Percentiles rank a stretch among this genome's conserved stretches.
These are phyloP conservation scores for Hydroisotoma schaefferi DNA, from an alignment of 2,888 invertebrate genomes.

Conservation along the genomic window DNA sequence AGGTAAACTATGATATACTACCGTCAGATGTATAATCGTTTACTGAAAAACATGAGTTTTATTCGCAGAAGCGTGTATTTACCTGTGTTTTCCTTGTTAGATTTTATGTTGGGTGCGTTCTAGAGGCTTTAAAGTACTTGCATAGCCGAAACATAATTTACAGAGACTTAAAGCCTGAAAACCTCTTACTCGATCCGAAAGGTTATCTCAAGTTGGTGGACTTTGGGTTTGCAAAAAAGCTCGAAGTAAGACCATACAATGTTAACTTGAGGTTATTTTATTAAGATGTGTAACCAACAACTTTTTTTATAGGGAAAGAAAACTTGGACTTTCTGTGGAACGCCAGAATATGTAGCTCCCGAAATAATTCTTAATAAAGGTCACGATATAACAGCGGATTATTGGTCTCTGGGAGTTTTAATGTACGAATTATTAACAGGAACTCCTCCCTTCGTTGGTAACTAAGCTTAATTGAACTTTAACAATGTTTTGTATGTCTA, in stretches of 20 bases:
- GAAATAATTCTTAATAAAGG: conserved; percentile 82
- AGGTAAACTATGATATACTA: conserved; percentile 53
- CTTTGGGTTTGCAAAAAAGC: conserved; percentile 87
- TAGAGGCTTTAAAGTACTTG: conserved; percentile 96
- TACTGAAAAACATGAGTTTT: neutral
- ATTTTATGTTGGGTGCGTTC: conserved; percentile 95
- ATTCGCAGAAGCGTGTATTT: too few relatives aligned
- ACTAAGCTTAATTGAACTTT: neutral
- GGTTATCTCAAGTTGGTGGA: conserved; percentile 90
- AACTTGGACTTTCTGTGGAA: conserved; percentile 94
- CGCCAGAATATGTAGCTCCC: conserved; percentile 84
- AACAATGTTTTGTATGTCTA: neutral
- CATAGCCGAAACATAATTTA: conserved; percentile 68
- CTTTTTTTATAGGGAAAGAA: conserved; percentile 67
- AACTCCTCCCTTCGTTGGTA: conserved; percentile 51
- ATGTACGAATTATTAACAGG: conserved; percentile 82
- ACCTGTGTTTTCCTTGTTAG: conserved; percentile 11
- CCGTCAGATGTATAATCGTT: too few relatives aligned
- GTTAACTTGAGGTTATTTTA: too few relatives aligned
- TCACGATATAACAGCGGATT: conserved; percentile 81
- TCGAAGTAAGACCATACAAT: too few relatives aligned
- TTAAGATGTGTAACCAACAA: too few relatives aligned
- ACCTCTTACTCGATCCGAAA: conserved; percentile 72
- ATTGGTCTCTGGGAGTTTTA: conserved; percentile 88
- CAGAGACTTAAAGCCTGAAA: conserved; percentile 91